Conservation (phyloP, 1,140 invertebrate species). For the Euglossa dilemma region DNA sequence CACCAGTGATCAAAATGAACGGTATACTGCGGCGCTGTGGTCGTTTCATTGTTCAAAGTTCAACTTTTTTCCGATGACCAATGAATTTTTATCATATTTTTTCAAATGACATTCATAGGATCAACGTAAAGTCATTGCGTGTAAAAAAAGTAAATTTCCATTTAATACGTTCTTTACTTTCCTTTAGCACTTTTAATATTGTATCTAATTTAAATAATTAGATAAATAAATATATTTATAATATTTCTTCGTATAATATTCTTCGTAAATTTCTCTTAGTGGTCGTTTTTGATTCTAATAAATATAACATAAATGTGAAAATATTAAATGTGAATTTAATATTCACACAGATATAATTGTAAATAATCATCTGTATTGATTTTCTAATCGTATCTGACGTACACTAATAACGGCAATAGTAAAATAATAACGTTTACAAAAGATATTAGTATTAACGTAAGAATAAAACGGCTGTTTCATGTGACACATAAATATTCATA, state of each 20-base stretch:
- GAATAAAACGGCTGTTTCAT: too few relatives aligned
- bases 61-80: slow-evolving; percentile 17
- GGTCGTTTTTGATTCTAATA: too few relatives aligned
- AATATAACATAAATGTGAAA: too few relatives aligned
- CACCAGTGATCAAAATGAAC: background rate
- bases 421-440: background rate
- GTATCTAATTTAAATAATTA: background rate
- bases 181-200: background rate
- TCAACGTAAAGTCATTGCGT: background rate
- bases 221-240: background rate
- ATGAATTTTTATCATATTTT: background rate
- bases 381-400: background rate
- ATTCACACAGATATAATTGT: background rate
- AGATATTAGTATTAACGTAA: background rate
- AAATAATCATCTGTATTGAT: background rate
- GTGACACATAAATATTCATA: too few relatives aligned
- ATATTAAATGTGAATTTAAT: background rate
- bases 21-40: slow-evolving; percentile 15
- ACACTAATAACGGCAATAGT: background rate
- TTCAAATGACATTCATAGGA: background rate
- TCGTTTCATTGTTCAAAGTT: slow-evolving; percentile 32
- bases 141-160: too few relatives aligned
- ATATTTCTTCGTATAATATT: background rate
- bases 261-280: background rate
- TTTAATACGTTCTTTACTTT: too few relatives aligned